Percentiles rank a stretch among this genome's conserved stretches.
These are phyloP conservation scores for Procambarus clarkii DNA, from an alignment of 1,140 invertebrate genomes.

Conservation along the genomic window DNA sequence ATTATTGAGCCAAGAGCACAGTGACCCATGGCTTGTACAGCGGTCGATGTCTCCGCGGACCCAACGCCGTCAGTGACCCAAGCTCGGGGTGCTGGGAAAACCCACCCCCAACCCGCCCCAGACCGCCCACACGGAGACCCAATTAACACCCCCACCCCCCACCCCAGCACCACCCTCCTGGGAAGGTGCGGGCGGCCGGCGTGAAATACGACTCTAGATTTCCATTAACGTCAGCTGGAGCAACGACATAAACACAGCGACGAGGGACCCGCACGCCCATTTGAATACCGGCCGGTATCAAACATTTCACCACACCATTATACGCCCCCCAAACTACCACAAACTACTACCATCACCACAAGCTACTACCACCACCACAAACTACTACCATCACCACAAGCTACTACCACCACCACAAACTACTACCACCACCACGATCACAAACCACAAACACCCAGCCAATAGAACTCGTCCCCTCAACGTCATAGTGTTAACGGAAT, in stretches of 20 bases:
- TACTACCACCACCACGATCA: no score
- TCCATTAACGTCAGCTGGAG: slow-evolving; percentile 60
- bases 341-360: background rate
- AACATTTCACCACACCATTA: slow-evolving; percentile 2
- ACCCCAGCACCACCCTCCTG: background rate
- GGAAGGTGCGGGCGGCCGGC: slow-evolving; percentile 31
- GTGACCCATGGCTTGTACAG: no score
- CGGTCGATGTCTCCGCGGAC: no score
- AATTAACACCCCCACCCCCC: slow-evolving; percentile 27
- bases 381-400: background rate
- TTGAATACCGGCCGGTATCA: slow-evolving; percentile 42
- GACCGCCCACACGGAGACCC: slow-evolving; percentile 11
- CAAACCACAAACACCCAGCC: no score
- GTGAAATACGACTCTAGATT: slow-evolving; percentile 59
- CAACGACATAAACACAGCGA: slow-evolving; percentile 47
- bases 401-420: background rate
- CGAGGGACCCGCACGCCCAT: slow-evolving; percentile 5
- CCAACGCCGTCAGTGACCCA: no score
- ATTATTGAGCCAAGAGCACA: no score
- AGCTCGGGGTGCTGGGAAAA: no score
- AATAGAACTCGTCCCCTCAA: no score
- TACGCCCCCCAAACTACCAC: background rate
- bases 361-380: background rate
- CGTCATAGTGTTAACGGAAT: no score
- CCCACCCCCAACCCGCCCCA: background rate